phyloP scores from a whole-genome alignment of 2,888 invertebrate species.

The Rugalucina vietnamica region DNA sequence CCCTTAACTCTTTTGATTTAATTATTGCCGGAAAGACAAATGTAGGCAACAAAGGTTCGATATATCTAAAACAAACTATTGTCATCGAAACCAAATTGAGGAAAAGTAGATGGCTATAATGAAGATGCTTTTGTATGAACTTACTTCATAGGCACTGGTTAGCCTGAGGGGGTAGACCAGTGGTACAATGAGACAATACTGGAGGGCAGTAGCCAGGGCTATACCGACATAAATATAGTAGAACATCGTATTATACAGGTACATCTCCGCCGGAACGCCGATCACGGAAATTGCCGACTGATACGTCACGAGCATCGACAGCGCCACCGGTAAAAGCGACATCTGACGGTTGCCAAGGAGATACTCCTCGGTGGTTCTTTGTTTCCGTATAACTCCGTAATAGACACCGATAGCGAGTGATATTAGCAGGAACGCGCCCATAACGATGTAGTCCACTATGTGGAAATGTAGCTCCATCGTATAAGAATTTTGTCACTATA shows the following conservation, averaged over 20 bases:
- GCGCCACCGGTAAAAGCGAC: conserved; percentile 60
- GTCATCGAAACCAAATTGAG: no score
- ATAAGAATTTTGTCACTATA: no score
- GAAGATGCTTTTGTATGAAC: no score
- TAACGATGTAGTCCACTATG: conserved; percentile 45
- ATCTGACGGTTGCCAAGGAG: conserved; percentile 62
- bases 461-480: conserved; percentile 8
- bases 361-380: conserved; percentile 57
- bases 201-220: conserved; percentile 40
- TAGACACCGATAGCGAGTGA: conserved; percentile 54
- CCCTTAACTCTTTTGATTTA: no score
- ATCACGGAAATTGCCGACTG: conserved; percentile 68
- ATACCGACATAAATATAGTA: conserved; percentile 40
- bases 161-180: conserved; percentile 64
- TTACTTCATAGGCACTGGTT: conserved; percentile 66
- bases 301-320: conserved; percentile 69
- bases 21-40: no score
- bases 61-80: no score
- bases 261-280: conserved; percentile 65
- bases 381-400: conserved; percentile 41
- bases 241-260: conserved; percentile 60
- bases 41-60: no score
- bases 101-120: no score
- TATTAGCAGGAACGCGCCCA: conserved; percentile 28
- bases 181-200: conserved; percentile 54